Evolutionary conservation across 2,888 invertebrate species (phyloP).

Genomic region (Cepaea hortensis): DNA sequence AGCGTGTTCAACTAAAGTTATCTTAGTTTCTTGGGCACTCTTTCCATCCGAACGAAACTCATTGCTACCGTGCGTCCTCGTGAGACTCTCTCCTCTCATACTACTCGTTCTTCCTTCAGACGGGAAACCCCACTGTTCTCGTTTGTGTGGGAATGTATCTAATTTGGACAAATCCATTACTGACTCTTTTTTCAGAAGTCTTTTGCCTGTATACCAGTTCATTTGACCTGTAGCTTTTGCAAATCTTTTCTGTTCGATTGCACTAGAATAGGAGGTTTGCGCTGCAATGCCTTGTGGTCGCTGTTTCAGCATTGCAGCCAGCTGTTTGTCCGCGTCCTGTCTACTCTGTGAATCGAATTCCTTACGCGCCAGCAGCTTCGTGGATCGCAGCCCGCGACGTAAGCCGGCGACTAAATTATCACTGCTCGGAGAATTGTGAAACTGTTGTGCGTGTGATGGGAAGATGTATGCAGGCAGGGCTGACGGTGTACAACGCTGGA

Average conservation of each 20-base stretch:
- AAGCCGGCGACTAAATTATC: too few relatives aligned
- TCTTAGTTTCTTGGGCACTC: background rate
- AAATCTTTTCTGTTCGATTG: background rate
- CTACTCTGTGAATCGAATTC: background rate
- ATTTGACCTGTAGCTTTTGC: background rate
- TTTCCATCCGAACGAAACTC: background rate
- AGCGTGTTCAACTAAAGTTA: background rate
- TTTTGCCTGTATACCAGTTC: background rate
- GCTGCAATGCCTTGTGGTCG: background rate
- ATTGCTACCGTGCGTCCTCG: background rate
- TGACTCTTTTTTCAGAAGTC: background rate
- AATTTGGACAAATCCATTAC: background rate
- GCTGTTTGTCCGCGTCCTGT: background rate
- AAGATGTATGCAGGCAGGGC: background rate
- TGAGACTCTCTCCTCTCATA: background rate
- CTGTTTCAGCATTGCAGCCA: background rate
- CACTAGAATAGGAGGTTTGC: too few relatives aligned
- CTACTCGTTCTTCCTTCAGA: background rate
- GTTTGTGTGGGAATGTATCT: too few relatives aligned
- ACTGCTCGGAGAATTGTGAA: background rate
- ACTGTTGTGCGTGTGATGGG: too few relatives aligned
- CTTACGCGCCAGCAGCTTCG: background rate
- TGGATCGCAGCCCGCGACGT: background rate
- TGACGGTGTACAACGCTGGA: background rate
- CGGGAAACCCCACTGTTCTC: background rate